phyloP scores from a whole-genome alignment of 2,888 invertebrate species.

The Lasiommata megera region DNA sequence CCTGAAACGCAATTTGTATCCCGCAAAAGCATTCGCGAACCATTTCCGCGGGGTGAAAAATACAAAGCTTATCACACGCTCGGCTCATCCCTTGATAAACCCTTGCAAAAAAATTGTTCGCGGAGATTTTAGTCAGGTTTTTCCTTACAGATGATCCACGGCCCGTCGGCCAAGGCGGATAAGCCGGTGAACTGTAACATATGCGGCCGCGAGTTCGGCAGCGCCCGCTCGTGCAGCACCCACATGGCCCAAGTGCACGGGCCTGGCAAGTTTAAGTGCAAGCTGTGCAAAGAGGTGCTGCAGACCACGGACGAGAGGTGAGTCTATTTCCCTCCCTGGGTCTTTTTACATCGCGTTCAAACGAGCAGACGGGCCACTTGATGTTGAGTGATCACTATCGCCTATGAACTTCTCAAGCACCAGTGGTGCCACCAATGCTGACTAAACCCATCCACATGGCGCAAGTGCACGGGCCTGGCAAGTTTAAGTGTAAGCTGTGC shows the following conservation, averaged over 20 bases:
- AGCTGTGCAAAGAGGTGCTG: slow-evolving; percentile 65
- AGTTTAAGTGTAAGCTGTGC: slow-evolving; percentile 76
- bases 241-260: slow-evolving; percentile 70
- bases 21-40: no score
- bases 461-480: slow-evolving; percentile 66
- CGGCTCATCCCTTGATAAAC: no score
- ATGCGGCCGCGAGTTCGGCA: slow-evolving; percentile 62
- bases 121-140: no score
- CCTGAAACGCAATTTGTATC: no score
- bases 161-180: slow-evolving; percentile 38
- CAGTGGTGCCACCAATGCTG: no score
- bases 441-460: no score
- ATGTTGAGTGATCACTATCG: no score
- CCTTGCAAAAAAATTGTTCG: no score
- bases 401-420: no score
- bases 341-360: background rate
- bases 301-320: slow-evolving; percentile 76
- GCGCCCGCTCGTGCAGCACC: slow-evolving; percentile 56
- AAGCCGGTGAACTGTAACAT: slow-evolving; percentile 46
- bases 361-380: no score
- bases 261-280: slow-evolving; percentile 71
- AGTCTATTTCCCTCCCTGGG: background rate
- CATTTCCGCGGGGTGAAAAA: no score
- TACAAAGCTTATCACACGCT: no score
- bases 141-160: slow-evolving; percentile 51